A percentile compares a stretch with the other conserved stretches of the same genome.
phyloP scores from a whole-genome alignment of 2,797 vertebrate species.

The Centroberyx gerrardi region DNA sequence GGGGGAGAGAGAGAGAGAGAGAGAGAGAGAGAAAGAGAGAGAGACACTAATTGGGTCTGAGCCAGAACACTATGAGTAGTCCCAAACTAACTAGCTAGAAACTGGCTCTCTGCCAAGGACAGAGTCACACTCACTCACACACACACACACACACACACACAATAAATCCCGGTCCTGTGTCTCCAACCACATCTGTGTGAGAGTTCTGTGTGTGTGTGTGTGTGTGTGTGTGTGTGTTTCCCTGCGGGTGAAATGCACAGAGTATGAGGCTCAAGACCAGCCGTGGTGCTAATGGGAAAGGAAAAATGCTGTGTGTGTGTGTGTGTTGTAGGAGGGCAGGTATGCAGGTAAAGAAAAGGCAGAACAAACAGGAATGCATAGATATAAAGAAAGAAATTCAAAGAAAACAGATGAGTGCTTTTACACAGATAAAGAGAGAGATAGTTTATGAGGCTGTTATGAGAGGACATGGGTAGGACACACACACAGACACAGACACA shows the following conservation, averaged over 20 bases:
- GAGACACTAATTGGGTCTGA: constrained; percentile 64
- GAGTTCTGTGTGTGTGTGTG: constrained; percentile 23
- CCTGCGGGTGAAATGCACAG: not conserved
- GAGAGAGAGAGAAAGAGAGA: constrained; percentile 36
- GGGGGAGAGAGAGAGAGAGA: not conserved
- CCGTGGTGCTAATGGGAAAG: constrained; percentile 38
- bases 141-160: constrained; percentile 5
- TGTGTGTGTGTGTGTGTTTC: constrained; percentile 15
- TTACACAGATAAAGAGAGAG: not conserved
- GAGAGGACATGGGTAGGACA: too few relatives aligned
- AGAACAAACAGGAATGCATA: constrained; percentile 13
- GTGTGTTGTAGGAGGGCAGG: constrained; percentile 18
- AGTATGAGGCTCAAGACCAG: constrained; percentile 22
- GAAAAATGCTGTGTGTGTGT: not conserved
- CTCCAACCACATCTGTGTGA: constrained; percentile 24
- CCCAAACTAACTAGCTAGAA: constrained; percentile 65
- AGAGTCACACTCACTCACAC: constrained; percentile 27
- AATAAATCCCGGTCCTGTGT: constrained; percentile 56
- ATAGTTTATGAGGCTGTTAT: too few relatives aligned
- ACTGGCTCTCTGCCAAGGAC: constrained; percentile 56
- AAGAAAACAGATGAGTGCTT: too few relatives aligned
- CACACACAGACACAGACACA: too few relatives aligned
- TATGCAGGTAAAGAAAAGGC: constrained; percentile 30
- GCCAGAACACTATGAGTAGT: constrained; percentile 55
- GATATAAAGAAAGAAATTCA: too few relatives aligned